Evolutionary conservation across 2,113 vertebrate species (phyloP), one percentile per base, ranked within the genome.

Genomic region (Chaetops frenatus): DNA sequence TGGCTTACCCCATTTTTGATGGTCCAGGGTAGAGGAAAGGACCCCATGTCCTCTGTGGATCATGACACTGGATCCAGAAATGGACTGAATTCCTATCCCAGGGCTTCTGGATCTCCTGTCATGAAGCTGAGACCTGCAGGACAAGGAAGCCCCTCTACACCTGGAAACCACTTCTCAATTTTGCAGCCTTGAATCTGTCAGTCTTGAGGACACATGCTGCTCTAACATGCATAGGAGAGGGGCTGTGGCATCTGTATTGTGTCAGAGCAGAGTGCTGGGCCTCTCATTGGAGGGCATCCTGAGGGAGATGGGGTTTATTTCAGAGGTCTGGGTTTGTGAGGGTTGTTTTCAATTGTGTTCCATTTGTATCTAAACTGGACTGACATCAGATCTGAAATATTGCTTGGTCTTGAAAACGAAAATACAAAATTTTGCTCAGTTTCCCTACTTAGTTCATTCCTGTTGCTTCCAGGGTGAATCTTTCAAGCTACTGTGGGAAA

Each of bases 31-130:
- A 74, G 58, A 65, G 33, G 21, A 65, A 45, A 66, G 12, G 53
- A 13, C 11, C 7, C 12, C 0, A 0, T 48, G 16, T 73, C 28
- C 77, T 61, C 51, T 20, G n/a, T 17, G 9, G 7, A 53, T 86
- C 4, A 0, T 31, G 31, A 20, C 47, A 35, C 33, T 77, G 58
- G 35, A 79, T 84, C 29, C 48, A 76, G 70, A 25, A 74, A 31
- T 25, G 21, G 45, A 25, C 58, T 57, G 12, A 33, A 60, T 64
- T 92, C 44, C n/a, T 36, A 12, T 19, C 16, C 36, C 27, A 56
- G 15, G 48, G 21, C 16, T 90, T 72, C 60, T 84, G 36, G 11
- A 64, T 71, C 31, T 86, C 33, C 51, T 67, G 65, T n/a, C 44
- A 31, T 21, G 31, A 81, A 79, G 38, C 33, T n/a, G 61, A 83